Evolutionary conservation across 2,113 vertebrate genomes (phyloP), one percentile per base, ranked within the genome.

Genomic region (Gyps fulvus): DNA sequence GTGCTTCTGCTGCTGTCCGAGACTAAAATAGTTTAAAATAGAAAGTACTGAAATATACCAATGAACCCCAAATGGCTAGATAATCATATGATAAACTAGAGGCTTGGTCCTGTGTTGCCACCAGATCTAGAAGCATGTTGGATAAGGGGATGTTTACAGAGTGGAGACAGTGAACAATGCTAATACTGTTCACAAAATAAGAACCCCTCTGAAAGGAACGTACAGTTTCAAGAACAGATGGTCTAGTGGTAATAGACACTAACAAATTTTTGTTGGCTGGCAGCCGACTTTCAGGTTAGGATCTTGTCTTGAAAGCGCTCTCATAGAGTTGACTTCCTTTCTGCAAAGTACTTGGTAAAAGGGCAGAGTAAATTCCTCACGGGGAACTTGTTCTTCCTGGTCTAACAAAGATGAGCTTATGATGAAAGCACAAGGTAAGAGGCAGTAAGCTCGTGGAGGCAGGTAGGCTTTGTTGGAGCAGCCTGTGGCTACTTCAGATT

Each of bases 161-260:
- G 36, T 3, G 3, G 80, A 92, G 89, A 85, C 21, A 52, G 65
- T 15, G 83, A 94, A 89, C 91, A 91, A 85, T 82, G 70, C 55
- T 96, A 81, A 78, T 70, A 47, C 65, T 94, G 77, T 72, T 93
- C 77, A 79, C 65, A 85, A 79, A 91, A 85, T 86, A 88, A 88
- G 83, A 96, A 88, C 32, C 27, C 40, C 86, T 96, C 84, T 87
- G 93, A 87, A 95, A 84, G 83, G 93, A 84, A 91, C 13, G 0
- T 87, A 87, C 57, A 76, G 87, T 95, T 95, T 95, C 61, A 79
- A 83, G 83, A 95, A 76, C 94, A 92, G 90, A 95, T 95, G 93
- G 93, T 84, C 31, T 95, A 54, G 65, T 76, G 81, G 91, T 91
- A 94, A 83, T 72, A 84, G 55, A 80, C 63, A 77, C 83, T 89